Evolutionary conservation across 2,113 vertebrate genomes (phyloP).

Genomic region (Varanus salvator): DNA sequence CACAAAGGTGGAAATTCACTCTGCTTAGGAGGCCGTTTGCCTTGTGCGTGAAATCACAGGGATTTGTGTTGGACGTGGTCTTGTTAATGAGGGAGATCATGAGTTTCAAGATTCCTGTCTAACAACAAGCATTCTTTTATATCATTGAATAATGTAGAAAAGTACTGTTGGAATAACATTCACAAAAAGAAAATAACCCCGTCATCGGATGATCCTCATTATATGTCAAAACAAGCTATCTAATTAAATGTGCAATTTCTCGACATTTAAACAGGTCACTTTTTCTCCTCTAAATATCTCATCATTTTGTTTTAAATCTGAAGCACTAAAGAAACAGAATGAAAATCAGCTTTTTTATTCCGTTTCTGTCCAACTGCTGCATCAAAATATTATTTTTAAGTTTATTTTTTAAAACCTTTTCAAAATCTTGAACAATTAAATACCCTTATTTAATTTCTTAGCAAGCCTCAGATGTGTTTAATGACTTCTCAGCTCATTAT

Average conservation of each 20-base stretch:
- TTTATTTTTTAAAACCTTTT: conserved; percentile 8
- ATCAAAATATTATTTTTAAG: conserved; percentile 4
- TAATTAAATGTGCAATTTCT: conserved; percentile 68
- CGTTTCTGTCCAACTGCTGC: conserved; percentile 16
- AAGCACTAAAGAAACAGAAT: conserved; percentile 42
- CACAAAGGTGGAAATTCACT: neutral
- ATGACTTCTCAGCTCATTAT: neutral
- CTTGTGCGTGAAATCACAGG: neutral
- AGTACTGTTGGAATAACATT: conserved; percentile 69
- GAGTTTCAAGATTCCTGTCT: conserved; percentile 35
- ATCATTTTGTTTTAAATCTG: conserved; percentile 55
- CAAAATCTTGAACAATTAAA: conserved; percentile 45
- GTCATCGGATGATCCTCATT: conserved; percentile 63
- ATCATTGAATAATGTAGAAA: conserved; percentile 57
- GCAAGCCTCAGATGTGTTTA: conserved; percentile 18
- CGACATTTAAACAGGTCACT: conserved; percentile 66
- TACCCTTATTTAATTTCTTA: conserved; percentile 35
- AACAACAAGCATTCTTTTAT: conserved; percentile 36
- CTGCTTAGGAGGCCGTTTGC: neutral
- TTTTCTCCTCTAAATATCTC: conserved; percentile 40
- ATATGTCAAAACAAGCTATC: conserved; percentile 62
- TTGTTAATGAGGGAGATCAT: conserved; percentile 8
- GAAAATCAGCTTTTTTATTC: conserved; percentile 41
- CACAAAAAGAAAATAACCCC: conserved; percentile 45
- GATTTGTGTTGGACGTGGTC: neutral